Evolutionary conservation across 2,113 vertebrate species (phyloP).

Genomic region (Sarotherodon lohbergeri): DNA sequence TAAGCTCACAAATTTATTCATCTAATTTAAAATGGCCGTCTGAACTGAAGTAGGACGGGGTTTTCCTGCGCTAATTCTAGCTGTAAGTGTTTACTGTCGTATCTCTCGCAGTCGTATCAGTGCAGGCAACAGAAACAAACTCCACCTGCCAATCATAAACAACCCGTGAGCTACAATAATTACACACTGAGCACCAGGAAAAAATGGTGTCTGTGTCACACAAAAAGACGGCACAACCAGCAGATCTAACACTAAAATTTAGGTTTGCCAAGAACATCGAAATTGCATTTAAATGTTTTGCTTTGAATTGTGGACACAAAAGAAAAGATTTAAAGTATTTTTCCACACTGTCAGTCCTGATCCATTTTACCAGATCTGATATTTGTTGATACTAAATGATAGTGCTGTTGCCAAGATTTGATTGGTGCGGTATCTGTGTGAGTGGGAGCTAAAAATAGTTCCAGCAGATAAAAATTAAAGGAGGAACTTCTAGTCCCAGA

Average conservation of each 20-base stretch:
- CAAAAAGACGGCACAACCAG: not conserved
- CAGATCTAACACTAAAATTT: not conserved
- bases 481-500: not conserved
- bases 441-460: not conserved
- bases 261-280: not conserved
- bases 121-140: conserved; percentile 11
- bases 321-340: not conserved
- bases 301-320: not conserved
- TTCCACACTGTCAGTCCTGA: not conserved
- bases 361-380: not conserved
- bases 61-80: conserved; percentile 53
- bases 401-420: not conserved
- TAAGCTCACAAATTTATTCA: conserved; percentile 70
- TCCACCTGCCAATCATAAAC: conserved; percentile 52
- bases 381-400: not conserved
- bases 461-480: not conserved
- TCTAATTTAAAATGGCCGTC: conserved; percentile 64
- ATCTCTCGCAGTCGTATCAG: conserved; percentile 45
- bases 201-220: not conserved
- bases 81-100: conserved; percentile 59
- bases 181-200: not conserved
- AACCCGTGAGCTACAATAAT: conserved; percentile 9
- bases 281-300: not conserved
- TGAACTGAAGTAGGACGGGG: conserved; percentile 26
- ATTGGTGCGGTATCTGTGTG: not conserved